Evolutionary conservation across 2,113 vertebrate genomes (phyloP).

Genomic region (Petroica traversi): DNA sequence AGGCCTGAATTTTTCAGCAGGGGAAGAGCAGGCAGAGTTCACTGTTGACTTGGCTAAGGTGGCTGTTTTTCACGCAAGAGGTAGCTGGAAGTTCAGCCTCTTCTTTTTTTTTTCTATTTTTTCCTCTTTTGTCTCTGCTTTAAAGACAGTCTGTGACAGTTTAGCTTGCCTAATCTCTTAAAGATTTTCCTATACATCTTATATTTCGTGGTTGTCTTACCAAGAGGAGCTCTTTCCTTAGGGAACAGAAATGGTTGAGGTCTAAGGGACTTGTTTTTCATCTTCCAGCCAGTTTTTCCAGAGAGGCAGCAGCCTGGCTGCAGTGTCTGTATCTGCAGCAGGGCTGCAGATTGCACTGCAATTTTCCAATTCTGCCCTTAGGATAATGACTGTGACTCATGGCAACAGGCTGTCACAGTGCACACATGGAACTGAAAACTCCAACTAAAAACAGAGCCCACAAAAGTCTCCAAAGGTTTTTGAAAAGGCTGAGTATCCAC

Average conservation of each 20-base stretch:
- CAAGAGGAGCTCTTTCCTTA: neutral
- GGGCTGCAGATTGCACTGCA: neutral
- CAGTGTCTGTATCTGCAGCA: neutral
- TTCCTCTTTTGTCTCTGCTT: neutral
- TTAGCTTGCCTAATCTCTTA: neutral
- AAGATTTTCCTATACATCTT: neutral
- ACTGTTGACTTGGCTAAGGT: constrained; percentile 6
- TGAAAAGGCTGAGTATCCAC: accelerated
- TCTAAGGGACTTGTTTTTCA: neutral
- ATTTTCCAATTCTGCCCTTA: neutral
- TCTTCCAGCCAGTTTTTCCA: neutral
- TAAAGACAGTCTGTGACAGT: neutral
- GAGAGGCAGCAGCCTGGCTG: neutral
- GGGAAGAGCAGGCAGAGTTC: neutral
- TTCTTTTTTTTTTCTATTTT: neutral
- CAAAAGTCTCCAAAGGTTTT: neutral
- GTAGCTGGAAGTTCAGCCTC: neutral
- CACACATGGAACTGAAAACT: neutral
- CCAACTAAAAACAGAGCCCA: neutral
- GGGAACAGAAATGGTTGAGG: neutral
- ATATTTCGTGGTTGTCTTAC: neutral
- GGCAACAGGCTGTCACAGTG: neutral
- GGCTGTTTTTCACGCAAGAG: neutral
- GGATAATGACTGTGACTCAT: neutral
- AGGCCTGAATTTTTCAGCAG: neutral